Evolutionary conservation across 2,888 invertebrate genomes (phyloP).

Genomic region (Parapristionchus giblindavisi): DNA sequence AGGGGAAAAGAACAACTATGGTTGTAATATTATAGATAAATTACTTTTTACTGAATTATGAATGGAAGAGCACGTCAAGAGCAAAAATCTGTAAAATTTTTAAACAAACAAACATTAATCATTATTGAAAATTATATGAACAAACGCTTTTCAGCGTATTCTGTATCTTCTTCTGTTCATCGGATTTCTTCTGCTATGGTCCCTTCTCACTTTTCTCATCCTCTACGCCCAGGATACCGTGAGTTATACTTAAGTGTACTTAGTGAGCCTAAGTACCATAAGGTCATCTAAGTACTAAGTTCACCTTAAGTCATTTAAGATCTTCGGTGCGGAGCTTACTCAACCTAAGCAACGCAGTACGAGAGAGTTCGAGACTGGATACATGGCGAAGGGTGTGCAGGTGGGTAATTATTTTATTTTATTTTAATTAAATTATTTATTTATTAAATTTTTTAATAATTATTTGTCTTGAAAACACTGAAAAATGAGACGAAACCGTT

Average conservation of each 20-base stretch:
- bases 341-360: neutral
- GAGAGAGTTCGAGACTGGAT: constrained; percentile 1
- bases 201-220: constrained; percentile 62
- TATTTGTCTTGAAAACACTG: neutral
- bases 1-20: too few species aligned
- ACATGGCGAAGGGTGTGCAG: constrained; percentile 39
- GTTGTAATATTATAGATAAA: too few species aligned
- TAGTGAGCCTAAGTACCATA: neutral
- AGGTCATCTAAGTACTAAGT: neutral
- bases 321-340: constrained; percentile 36
- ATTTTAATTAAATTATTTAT: neutral
- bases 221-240: constrained; percentile 64
- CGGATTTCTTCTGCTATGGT: constrained; percentile 64
- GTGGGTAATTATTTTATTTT: constrained; percentile 15
- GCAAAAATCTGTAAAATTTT: too few species aligned
- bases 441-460: neutral
- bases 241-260: constrained; percentile 30
- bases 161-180: constrained; percentile 47
- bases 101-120: too few species aligned
- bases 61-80: too few species aligned
- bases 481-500: too few species aligned
- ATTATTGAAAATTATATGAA: too few species aligned
- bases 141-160: neutral
- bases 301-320: constrained; percentile 30
- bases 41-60: too few species aligned